Evolutionary conservation across 2,113 vertebrate genomes (phyloP).

Genomic region (Atrichornis clamosus): DNA sequence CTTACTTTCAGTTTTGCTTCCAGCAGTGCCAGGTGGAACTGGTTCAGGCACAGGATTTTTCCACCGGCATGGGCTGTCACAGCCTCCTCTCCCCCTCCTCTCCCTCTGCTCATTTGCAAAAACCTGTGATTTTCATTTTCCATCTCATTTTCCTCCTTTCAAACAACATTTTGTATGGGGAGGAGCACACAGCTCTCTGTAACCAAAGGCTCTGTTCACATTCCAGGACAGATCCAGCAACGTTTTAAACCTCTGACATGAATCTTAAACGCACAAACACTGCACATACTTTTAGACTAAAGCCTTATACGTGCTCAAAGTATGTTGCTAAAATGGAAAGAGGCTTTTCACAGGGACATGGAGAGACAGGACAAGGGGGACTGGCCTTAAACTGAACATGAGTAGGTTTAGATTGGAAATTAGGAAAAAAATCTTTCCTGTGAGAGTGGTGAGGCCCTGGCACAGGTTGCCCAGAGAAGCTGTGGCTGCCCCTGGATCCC

Average conservation of each 20-base stretch:
- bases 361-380: background rate
- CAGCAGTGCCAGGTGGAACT: background rate
- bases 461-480: background rate
- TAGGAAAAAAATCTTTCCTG: background rate
- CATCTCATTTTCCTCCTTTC: background rate
- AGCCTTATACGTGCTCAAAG: accelerated
- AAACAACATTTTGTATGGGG: accelerated
- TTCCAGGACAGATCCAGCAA: no score
- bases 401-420: background rate
- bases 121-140: background rate
- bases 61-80: background rate
- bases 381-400: background rate
- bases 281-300: background rate
- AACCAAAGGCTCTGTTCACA: background rate
- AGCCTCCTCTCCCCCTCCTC: background rate
- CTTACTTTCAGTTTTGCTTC: background rate
- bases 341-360: background rate
- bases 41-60: background rate
- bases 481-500: background rate
- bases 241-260: accelerated
- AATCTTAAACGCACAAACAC: accelerated
- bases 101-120: no score
- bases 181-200: background rate
- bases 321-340: accelerated
- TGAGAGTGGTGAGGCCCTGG: background rate